phyloP scores from a whole-genome alignment of 2,888 invertebrate species.

The Empis stercorea region DNA sequence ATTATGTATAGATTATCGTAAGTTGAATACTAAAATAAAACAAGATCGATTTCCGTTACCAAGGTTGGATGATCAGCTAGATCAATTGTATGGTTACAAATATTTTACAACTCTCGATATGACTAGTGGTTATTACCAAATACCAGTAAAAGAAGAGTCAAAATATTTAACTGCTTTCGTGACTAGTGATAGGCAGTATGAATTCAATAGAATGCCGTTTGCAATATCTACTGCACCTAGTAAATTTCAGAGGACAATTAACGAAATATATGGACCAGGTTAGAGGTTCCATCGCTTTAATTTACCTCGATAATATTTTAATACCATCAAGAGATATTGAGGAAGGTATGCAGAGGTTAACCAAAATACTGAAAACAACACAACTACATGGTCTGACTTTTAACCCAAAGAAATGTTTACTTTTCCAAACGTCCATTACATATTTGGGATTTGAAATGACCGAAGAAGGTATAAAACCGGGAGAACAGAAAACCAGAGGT shows the following conservation, averaged over 20 bases:
- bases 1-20: slow-evolving; percentile 19
- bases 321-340: slow-evolving; percentile 13
- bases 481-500: slow-evolving; percentile 15
- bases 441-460: slow-evolving; percentile 18
- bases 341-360: slow-evolving; percentile 7
- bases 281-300: slow-evolving; percentile 3
- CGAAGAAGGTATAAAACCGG: slow-evolving; percentile 15
- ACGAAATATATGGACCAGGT: slow-evolving; percentile 1
- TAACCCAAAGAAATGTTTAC: slow-evolving; percentile 12
- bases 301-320: slow-evolving; percentile 19
- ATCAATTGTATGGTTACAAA: slow-evolving; percentile 15
- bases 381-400: slow-evolving; percentile 4
- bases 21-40: slow-evolving; percentile 20
- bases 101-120: slow-evolving; percentile 21
- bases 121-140: slow-evolving; percentile 13
- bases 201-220: slow-evolving; percentile 23
- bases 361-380: not conserved
- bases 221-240: slow-evolving; percentile 22
- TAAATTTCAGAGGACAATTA: slow-evolving; percentile 21
- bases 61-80: slow-evolving; percentile 20
- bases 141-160: slow-evolving; percentile 17
- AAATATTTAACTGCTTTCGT: slow-evolving; percentile 6
- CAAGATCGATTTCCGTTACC: slow-evolving; percentile 23
- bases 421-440: slow-evolving; percentile 13
- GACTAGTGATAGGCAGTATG: slow-evolving; percentile 16